A percentile compares a stretch with the other conserved stretches of the same genome.
These are phyloP conservation scores for Aphrophora alni DNA, from an alignment of 2,888 invertebrate species.

Conservation along the genomic window DNA sequence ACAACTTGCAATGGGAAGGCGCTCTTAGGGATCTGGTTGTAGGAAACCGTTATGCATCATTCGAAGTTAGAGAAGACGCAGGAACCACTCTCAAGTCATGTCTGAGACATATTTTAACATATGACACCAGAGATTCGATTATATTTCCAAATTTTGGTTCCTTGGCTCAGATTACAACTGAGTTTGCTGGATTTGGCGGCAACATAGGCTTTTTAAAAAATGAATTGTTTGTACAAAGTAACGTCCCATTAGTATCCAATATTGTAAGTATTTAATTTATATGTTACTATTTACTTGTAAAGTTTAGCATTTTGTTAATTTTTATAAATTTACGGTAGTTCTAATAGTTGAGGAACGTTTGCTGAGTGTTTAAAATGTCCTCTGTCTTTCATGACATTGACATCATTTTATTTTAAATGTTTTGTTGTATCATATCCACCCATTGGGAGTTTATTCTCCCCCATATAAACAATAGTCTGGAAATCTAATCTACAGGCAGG, in stretches of 20 bases:
- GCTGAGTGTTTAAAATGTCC: not conserved
- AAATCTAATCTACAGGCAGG: no score
- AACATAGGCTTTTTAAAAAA: constrained; percentile 89
- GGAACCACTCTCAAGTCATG: constrained; percentile 92
- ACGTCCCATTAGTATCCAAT: constrained; percentile 68
- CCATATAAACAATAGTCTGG: no score
- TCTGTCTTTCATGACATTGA: no score
- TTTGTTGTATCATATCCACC: no score
- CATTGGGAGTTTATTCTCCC: no score
- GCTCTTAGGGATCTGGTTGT: constrained; percentile 77
- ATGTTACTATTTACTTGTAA: not conserved
- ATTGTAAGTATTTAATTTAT: constrained; percentile 59
- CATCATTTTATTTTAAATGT: no score
- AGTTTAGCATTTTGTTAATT: not conserved
- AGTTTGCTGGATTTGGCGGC: constrained; percentile 90
- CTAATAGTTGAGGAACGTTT: not conserved
- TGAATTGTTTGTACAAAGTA: constrained; percentile 75
- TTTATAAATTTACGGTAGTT: not conserved
- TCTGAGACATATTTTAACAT: constrained; percentile 76
- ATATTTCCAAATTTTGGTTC: constrained; percentile 81
- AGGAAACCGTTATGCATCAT: constrained; percentile 74
- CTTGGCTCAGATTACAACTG: constrained; percentile 74
- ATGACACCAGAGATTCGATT: constrained; percentile 79
- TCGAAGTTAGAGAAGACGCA: constrained; percentile 85
- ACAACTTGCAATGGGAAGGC: constrained; percentile 89